phyloP scores from a whole-genome alignment of 2,113 vertebrate genomes.

The Prinia subflava region DNA sequence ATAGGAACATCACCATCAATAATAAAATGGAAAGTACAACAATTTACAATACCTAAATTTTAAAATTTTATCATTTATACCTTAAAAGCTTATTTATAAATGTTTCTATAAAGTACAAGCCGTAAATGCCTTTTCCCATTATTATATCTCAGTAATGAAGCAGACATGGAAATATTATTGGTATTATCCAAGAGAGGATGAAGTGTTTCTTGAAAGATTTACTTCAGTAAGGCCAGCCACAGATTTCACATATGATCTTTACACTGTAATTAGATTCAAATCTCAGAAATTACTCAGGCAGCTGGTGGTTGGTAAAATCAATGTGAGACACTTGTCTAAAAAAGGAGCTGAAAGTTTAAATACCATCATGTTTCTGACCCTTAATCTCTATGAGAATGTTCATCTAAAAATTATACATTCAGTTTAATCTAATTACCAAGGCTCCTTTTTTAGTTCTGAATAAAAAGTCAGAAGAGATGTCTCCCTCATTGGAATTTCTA shows the following conservation, averaged over 20 bases:
- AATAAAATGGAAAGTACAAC: not conserved
- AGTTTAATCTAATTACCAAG: not conserved
- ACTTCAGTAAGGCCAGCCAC: not conserved
- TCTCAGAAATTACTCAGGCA: constrained; percentile 12
- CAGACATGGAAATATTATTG: not conserved
- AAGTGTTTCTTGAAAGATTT: not conserved
- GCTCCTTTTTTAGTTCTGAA: not conserved
- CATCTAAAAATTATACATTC: not conserved
- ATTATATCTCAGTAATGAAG: not conserved
- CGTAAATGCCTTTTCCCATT: not conserved
- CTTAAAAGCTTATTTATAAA: not conserved
- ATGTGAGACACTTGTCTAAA: not conserved
- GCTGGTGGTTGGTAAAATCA: not conserved
- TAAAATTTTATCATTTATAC: not conserved
- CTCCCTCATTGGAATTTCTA: not conserved
- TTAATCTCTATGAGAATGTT: not conserved
- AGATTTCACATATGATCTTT: not conserved
- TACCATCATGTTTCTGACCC: not conserved
- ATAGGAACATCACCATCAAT: not conserved
- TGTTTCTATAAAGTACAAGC: not conserved
- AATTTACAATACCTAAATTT: not conserved
- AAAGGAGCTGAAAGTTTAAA: constrained; percentile 21
- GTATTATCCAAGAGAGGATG: not conserved
- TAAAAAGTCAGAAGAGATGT: not conserved
- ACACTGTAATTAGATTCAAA: not conserved